Evolutionary conservation across 2,113 vertebrate genomes (phyloP).

Genomic region (Malurus elegans): DNA sequence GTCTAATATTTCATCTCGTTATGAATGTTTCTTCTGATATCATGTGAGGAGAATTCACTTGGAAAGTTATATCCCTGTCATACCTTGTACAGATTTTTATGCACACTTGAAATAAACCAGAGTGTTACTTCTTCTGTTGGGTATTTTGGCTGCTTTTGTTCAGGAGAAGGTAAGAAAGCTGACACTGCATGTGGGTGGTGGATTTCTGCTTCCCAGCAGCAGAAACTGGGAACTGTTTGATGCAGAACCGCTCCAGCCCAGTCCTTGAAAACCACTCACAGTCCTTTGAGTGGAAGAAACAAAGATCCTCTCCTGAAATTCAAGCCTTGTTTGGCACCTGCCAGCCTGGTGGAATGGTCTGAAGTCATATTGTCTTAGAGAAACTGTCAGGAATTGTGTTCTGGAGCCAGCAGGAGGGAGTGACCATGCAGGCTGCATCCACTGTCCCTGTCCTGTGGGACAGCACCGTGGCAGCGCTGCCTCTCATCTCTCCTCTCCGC

Average conservation of each 20-base stretch:
- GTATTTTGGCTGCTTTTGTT: neutral
- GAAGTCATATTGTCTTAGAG: neutral
- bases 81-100: neutral
- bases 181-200: neutral
- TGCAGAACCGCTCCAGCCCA: neutral
- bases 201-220: neutral
- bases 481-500: neutral
- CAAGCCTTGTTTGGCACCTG: neutral
- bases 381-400: neutral
- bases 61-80: neutral
- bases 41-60: neutral
- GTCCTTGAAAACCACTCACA: neutral
- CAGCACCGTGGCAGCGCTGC: accelerated
- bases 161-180: neutral
- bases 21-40: neutral
- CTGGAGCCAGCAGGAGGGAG: neutral
- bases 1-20: neutral
- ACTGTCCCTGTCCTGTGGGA: accelerated
- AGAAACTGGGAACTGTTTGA: neutral
- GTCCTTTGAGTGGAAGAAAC: neutral
- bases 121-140: neutral
- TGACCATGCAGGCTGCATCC: neutral
- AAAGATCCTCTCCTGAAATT: neutral
- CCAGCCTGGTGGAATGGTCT: neutral
- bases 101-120: neutral